Percentiles rank a stretch among this genome's conserved stretches.
phyloP scores from a whole-genome alignment of 2,888 invertebrate species.

The Enchytraeus crypticus region DNA sequence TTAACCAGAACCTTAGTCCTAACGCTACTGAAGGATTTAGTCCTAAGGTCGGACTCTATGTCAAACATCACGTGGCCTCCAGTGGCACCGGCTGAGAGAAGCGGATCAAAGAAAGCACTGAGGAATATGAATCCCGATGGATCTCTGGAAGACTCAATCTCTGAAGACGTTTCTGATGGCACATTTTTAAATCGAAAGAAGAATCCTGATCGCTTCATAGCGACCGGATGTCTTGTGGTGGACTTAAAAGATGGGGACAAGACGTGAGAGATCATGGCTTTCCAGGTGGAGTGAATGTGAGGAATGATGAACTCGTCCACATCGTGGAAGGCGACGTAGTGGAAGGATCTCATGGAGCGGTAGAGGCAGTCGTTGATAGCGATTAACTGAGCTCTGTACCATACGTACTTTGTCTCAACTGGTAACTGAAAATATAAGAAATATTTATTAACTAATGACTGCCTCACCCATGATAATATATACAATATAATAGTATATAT shows the following conservation, averaged over 20 bases:
- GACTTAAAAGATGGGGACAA: background rate
- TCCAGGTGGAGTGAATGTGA: conserved; percentile 16
- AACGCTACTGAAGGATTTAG: conserved; percentile 30
- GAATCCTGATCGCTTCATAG: background rate
- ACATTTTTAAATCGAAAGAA: background rate
- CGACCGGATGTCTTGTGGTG: background rate
- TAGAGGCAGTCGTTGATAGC: conserved; percentile 47
- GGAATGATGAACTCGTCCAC: conserved; percentile 46
- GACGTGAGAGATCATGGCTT: conserved; percentile 7
- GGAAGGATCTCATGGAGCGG: conserved; percentile 35
- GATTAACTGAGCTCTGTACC: conserved; percentile 44
- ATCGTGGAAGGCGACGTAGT: conserved; percentile 41
- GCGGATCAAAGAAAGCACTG: conserved; percentile 41
- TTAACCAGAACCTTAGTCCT: conserved; percentile 46
- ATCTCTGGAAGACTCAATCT: background rate
- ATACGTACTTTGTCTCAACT: conserved; percentile 29
- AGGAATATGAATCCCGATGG: conserved; percentile 33
- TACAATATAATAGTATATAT: too few species aligned
- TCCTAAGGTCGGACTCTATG: conserved; percentile 32
- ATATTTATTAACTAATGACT: too few species aligned
- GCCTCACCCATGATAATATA: too few species aligned
- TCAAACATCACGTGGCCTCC: conserved; percentile 25
- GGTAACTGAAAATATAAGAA: too few species aligned
- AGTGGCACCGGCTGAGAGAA: conserved; percentile 17
- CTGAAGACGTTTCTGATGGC: background rate